phyloP scores from a whole-genome alignment of 2,888 invertebrate species.

The Phymatocera aterrima region DNA sequence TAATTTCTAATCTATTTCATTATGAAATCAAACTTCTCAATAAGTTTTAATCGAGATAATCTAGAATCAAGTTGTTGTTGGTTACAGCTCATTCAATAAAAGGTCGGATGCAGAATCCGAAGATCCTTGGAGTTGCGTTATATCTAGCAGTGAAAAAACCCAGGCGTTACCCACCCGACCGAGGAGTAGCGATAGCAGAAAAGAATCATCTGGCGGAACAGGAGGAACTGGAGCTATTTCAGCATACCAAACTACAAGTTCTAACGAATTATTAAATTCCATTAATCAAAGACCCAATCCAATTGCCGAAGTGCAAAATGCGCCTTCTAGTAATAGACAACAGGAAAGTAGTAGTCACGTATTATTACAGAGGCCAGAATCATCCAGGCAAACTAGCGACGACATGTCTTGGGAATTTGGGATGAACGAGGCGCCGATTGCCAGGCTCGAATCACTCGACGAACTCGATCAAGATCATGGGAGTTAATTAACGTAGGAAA shows the following conservation, averaged over 20 bases:
- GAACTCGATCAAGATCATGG: conserved; percentile 79
- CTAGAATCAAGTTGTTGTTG: neutral
- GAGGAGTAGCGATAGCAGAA: conserved; percentile 65
- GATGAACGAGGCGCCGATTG: conserved; percentile 78
- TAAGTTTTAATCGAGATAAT: too few species aligned
- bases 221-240: too few species aligned
- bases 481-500: too few species aligned
- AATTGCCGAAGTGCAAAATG: neutral
- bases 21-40: too few species aligned
- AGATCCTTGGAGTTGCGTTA: conserved; percentile 70
- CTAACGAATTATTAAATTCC: neutral
- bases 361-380: conserved; percentile 59
- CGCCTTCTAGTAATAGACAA: neutral
- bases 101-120: conserved; percentile 69
- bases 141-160: conserved; percentile 56
- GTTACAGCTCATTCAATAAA: conserved; percentile 71
- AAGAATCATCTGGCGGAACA: conserved; percentile 57
- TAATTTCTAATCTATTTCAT: too few species aligned
- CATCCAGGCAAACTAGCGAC: conserved; percentile 68
- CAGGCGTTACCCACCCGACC: conserved; percentile 59
- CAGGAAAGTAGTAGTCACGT: neutral
- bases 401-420: conserved; percentile 71
- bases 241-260: neutral
- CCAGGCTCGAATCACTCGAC: conserved; percentile 81
- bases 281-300: neutral